Evolutionary conservation across 37 sponge, comb jelly and placozoan species (phyloP), one percentile per base, ranked within the genome.

Genomic region (Agelas oroides): DNA sequence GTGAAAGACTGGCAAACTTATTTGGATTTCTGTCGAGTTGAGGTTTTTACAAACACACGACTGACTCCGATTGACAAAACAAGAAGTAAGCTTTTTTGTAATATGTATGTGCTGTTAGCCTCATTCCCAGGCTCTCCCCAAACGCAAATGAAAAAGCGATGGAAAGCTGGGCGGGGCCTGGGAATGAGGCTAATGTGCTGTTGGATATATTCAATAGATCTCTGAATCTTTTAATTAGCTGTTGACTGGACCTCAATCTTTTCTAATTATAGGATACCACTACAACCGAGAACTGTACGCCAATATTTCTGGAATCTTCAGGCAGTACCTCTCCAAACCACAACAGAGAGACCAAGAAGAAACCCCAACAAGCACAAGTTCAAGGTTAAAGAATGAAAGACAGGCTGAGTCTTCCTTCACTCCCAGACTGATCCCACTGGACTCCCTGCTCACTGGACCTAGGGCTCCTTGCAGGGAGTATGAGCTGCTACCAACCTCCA

Each of bases 281-380:
- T 76, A 55, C 57, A 76, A 76, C 33, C 77, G 61, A 14, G 61
- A 76, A 1, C 20, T 59, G 15, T 76, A 56, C 59, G 77, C 77
- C 2, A 76, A 76, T n/a, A 23, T 76, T 31, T 59, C 77, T 59
- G 77, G 19, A 27, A 32, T 76, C 0, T 76, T 76, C 59, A n/a
- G 27, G 16, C 79, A 65, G 17, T 58, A 69, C 27, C 56, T 21
- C 59, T 24, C 53, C 35, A 69, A 67, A 1, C 20, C 69, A n/a
- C 46, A 36, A 70, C 69, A 33, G 23, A 80, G 33, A 20, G 58
- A 46, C 1, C 69, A 17, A 30, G 6, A 36, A 8, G 14, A 18
- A 2, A 8, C 59, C 12, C 16, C 31, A n/a, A 59, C 14, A 1
- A 20, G 36, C 27, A 14, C 0, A 11, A 33, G 57, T 20, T 5